These are phyloP conservation scores for Neogobius melanostomus DNA, from an alignment of 2,113 vertebrate genomes.

Conservation along the genomic window DNA sequence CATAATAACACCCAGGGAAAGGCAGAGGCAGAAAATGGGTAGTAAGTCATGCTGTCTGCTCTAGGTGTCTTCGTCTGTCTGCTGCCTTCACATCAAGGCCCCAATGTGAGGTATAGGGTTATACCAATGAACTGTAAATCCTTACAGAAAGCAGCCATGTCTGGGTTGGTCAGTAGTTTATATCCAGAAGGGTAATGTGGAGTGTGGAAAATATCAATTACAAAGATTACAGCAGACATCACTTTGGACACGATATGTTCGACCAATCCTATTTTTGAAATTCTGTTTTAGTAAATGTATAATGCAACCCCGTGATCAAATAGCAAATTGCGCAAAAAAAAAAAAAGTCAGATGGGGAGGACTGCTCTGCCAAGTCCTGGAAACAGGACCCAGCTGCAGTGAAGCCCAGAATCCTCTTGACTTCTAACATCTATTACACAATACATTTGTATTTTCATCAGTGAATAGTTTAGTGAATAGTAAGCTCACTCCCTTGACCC, in stretches of 20 bases:
- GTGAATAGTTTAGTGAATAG: slow-evolving; percentile 13
- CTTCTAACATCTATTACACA: slow-evolving; percentile 54
- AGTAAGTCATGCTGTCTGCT: slow-evolving; percentile 61
- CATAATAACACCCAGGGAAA: slow-evolving; percentile 61
- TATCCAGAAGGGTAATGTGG: slow-evolving; percentile 17
- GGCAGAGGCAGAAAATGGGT: slow-evolving; percentile 42
- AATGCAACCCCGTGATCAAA: slow-evolving; percentile 25
- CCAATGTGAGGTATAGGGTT: slow-evolving; percentile 53
- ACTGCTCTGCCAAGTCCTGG: slow-evolving; percentile 41
- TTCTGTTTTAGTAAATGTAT: slow-evolving; percentile 2
- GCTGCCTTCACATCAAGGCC: slow-evolving; percentile 56
- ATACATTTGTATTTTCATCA: slow-evolving; percentile 10
- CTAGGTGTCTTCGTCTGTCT: slow-evolving; percentile 40
- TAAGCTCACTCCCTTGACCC: background rate
- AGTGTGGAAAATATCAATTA: slow-evolving; percentile 11
- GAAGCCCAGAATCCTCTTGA: slow-evolving; percentile 60
- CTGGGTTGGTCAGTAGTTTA: slow-evolving; percentile 46
- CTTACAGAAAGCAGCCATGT: slow-evolving; percentile 14
- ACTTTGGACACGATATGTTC: background rate
- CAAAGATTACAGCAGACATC: background rate
- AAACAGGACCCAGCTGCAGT: slow-evolving; percentile 79
- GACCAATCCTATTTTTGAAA: background rate
- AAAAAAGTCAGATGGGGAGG: slow-evolving; percentile 48
- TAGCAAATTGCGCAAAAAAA: slow-evolving; percentile 40
- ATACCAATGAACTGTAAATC: slow-evolving; percentile 57